Evolutionary conservation across 37 sponge, comb jelly and placozoan species (phyloP), one percentile per base, ranked within the genome.

Genomic region (Corticium candelabrum): DNA sequence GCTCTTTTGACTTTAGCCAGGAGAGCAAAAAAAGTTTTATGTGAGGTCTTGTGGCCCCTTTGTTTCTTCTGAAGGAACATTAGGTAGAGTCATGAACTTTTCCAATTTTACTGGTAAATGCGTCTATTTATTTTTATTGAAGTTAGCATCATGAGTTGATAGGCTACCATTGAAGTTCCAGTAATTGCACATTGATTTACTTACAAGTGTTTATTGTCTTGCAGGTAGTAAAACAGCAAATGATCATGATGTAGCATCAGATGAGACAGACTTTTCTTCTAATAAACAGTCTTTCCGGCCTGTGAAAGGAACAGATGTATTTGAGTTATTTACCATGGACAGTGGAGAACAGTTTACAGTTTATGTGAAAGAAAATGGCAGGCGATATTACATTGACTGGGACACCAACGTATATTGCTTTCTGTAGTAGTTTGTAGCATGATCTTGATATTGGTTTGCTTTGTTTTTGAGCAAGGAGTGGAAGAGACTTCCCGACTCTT

Each of bases 381-480:
- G 81, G 68, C 83, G 77, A 67, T 90, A 81, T 41, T 90, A 90
- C 81, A 86, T 90, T 2, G 90, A 90, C 41, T 90, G 84, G 78
- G 90, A 86, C 41, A 78, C 83, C 40, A 85, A 89, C 78, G 90
- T 85, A 76, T n/a, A 3, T 33, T 5, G 35, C 15, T 39, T 7
- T 39, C 27, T 57, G 15, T 7, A 57, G 15, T n/a, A 76, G 15
- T 7, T 33, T 7, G 78, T 40, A 39, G 62, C 38, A 7, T 78
- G 32, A 70, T 31, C 15, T 50, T 50, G 11, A 27, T 50, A 21
- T 50, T 11, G 15, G 62, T 50, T 11, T 50, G n/a, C n/a, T n/a
- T n/a, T n/a, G n/a, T n/a, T n/a, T n/a, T n/a, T n/a, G n/a, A n/a
- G n/a, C n/a, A n/a, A 50, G 62, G 62, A 50, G 62, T 50, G 62